phyloP scores from a whole-genome alignment of 2,113 vertebrate species.

The Typhlomys cinereus region DNA sequence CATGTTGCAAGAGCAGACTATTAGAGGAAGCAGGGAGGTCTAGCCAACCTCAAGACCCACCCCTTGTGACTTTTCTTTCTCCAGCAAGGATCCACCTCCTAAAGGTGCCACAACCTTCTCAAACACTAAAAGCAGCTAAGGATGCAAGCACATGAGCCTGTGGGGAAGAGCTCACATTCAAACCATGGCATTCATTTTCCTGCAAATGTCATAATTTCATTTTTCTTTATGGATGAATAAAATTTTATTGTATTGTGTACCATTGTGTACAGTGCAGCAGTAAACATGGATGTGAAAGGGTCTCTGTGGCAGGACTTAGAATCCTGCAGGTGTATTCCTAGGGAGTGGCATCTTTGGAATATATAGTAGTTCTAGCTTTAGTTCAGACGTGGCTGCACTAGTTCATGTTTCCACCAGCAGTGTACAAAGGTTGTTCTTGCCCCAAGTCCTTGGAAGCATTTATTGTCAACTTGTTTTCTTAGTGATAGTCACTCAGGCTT shows the following conservation, averaged over 20 bases:
- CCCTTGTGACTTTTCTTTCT: too few relatives aligned
- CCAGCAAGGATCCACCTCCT: too few relatives aligned
- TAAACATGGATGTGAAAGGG: not conserved
- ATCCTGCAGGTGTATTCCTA: not conserved
- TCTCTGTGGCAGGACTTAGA: not conserved
- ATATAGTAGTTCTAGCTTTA: too few relatives aligned
- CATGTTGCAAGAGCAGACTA: too few relatives aligned
- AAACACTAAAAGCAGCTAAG: too few relatives aligned
- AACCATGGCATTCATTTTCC: not conserved
- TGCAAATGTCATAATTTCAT: not conserved
- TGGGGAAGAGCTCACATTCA: too few relatives aligned
- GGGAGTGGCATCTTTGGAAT: not conserved
- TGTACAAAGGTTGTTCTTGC: not conserved
- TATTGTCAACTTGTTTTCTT: not conserved
- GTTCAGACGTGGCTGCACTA: not conserved
- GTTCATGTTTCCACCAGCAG: not conserved
- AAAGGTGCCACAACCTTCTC: too few relatives aligned
- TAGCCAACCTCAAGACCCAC: too few relatives aligned
- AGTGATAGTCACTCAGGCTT: not conserved
- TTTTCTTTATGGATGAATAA: not conserved
- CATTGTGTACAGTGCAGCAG: not conserved
- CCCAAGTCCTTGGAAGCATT: not conserved
- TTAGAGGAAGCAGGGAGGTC: too few relatives aligned
- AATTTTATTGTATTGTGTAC: not conserved
- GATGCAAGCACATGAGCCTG: too few relatives aligned